These are phyloP conservation scores for Halcyon malimbica DNA, from an alignment of 2,113 vertebrate species.

Conservation along the genomic window DNA sequence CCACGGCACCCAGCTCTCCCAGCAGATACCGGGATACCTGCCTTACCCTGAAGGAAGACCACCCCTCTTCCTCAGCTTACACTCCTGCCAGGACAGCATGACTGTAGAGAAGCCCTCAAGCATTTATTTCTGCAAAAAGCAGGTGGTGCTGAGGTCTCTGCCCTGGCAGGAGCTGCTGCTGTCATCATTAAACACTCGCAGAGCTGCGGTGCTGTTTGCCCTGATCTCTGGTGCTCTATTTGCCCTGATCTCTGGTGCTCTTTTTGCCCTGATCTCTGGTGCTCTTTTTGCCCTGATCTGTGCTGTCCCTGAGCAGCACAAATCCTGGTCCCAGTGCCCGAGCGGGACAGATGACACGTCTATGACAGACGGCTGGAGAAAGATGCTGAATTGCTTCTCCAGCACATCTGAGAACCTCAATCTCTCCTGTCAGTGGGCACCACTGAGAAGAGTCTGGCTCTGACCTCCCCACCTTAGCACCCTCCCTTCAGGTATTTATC, in stretches of 20 bases:
- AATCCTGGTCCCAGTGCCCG: too few species aligned
- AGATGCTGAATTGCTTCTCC: accelerated
- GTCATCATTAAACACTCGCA: neutral
- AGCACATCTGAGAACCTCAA: neutral
- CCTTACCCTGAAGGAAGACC: neutral
- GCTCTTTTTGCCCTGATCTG: neutral
- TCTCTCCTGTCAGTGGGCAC: neutral
- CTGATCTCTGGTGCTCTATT: neutral
- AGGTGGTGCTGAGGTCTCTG: accelerated
- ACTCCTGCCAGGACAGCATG: accelerated
- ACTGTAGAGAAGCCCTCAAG: neutral
- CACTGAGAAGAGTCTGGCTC: neutral
- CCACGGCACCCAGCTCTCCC: accelerated
- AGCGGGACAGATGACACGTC: neutral
- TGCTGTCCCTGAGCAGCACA: neutral
- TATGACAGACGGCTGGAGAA: neutral
- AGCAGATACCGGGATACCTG: neutral
- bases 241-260: neutral
- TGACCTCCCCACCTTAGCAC: too few species aligned
- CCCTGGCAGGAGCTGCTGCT: too few species aligned
- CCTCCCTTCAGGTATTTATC: neutral
- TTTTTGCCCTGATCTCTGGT: neutral
- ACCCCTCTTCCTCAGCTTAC: neutral
- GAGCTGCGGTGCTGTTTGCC: neutral
- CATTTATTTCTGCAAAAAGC: neutral